Percentiles rank a stretch among this genome's conserved stretches.
These are phyloP conservation scores for Liasis olivaceus DNA, from an alignment of 2,797 vertebrate genomes.

Conservation along the genomic window DNA sequence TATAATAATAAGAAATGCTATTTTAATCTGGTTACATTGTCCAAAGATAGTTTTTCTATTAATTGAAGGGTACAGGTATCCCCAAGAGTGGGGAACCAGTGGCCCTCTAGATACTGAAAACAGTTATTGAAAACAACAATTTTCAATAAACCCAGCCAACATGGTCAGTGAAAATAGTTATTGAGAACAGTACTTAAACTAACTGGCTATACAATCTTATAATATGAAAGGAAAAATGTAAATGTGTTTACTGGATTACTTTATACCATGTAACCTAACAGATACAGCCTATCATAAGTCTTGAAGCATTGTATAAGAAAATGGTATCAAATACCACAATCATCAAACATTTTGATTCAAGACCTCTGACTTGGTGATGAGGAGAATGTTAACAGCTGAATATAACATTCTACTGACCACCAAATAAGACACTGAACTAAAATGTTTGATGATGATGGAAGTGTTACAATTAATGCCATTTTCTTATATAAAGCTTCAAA, in stretches of 20 bases:
- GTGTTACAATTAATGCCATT: neutral
- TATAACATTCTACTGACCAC: neutral
- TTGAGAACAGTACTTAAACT: neutral
- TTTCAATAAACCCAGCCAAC: neutral
- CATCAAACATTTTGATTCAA: neutral
- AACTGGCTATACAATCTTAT: neutral
- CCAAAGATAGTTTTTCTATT: neutral
- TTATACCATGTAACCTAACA: neutral
- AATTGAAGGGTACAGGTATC: neutral
- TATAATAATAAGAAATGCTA: neutral
- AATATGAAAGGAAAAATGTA: neutral
- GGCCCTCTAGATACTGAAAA: neutral
- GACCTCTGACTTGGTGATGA: neutral
- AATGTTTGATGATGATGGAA: neutral
- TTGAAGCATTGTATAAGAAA: neutral
- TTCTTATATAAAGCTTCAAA: neutral
- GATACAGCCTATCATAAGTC: neutral
- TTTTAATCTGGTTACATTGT: neutral
- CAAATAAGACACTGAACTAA: neutral
- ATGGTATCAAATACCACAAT: neutral
- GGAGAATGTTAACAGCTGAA: neutral
- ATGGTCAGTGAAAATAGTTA: neutral
- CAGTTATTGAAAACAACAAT: neutral
- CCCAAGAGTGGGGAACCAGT: neutral
- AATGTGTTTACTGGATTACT: neutral